phyloP scores from a whole-genome alignment of 2,797 vertebrate genomes.

The Sylvia borin region DNA sequence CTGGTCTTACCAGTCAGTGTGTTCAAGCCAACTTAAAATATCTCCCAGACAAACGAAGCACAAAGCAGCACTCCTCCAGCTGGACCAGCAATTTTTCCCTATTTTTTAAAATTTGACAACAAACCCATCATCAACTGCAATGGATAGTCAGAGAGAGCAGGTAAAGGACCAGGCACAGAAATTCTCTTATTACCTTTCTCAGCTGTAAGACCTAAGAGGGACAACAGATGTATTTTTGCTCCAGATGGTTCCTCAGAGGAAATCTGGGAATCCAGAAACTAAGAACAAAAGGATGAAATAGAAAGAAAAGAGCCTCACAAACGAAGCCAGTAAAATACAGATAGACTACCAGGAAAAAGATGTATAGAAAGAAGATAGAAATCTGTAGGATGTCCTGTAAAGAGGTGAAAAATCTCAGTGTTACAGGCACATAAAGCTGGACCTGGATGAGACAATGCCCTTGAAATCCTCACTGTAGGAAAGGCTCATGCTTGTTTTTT shows the following conservation, averaged over 20 bases:
- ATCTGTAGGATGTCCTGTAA: not conserved
- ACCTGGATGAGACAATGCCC: not conserved
- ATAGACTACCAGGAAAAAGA: not conserved
- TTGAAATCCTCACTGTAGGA: not conserved
- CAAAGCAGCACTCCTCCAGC: not conserved
- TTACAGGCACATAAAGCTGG: not conserved
- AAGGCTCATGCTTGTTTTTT: not conserved
- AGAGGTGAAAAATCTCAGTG: not conserved
- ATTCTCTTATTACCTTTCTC: not conserved
- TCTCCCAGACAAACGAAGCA: not conserved
- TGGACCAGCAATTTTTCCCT: not conserved
- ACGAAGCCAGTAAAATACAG: not conserved
- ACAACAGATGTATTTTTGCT: not conserved
- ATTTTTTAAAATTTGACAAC: not conserved
- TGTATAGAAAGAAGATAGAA: not conserved
- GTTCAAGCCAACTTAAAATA: conserved; percentile 16
- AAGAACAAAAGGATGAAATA: not conserved
- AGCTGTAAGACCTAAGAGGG: not conserved
- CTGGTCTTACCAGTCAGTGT: not conserved
- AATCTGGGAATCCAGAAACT: not conserved
- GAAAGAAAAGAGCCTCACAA: not conserved
- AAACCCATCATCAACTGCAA: not conserved
- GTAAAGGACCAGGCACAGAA: not conserved
- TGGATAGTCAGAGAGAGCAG: not conserved
- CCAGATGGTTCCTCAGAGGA: not conserved